These are phyloP conservation scores for Gorsachius goisagi DNA, from an alignment of 2,113 vertebrate species.

Conservation along the genomic window DNA sequence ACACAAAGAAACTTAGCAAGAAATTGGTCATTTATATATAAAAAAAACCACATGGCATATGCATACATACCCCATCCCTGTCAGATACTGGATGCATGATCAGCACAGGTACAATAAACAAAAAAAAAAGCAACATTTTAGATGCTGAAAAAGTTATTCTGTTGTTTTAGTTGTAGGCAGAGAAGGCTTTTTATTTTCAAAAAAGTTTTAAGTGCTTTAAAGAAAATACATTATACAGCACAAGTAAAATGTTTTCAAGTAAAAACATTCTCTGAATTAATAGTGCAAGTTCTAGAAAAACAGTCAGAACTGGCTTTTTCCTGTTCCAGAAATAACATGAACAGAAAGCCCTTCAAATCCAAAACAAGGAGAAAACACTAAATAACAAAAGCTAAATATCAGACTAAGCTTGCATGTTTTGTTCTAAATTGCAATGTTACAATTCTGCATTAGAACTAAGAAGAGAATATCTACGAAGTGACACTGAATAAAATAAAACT, in stretches of 20 bases:
- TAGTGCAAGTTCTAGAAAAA: not conserved
- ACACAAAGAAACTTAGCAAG: not conserved
- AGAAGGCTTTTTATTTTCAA: not conserved
- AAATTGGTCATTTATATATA: not conserved
- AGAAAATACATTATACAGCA: not conserved
- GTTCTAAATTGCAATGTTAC: not conserved
- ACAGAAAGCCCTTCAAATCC: not conserved
- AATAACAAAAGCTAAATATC: not conserved
- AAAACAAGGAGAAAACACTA: not conserved
- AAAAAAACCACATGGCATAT: not conserved
- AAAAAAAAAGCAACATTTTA: not conserved
- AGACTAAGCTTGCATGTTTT: not conserved
- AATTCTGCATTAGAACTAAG: not conserved
- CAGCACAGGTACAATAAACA: not conserved
- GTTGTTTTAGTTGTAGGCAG: not conserved
- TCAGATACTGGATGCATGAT: not conserved
- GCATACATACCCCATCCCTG: not conserved
- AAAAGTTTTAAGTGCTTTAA: not conserved
- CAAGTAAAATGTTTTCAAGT: not conserved
- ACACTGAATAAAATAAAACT: not conserved
- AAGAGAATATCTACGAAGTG: not conserved
- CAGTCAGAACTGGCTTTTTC: not conserved
- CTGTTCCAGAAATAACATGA: not conserved
- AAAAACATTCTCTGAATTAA: not conserved
- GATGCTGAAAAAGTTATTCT: not conserved